Evolutionary conservation across 2,113 vertebrate genomes (phyloP).

Genomic region (Alaudala cheleensis): DNA sequence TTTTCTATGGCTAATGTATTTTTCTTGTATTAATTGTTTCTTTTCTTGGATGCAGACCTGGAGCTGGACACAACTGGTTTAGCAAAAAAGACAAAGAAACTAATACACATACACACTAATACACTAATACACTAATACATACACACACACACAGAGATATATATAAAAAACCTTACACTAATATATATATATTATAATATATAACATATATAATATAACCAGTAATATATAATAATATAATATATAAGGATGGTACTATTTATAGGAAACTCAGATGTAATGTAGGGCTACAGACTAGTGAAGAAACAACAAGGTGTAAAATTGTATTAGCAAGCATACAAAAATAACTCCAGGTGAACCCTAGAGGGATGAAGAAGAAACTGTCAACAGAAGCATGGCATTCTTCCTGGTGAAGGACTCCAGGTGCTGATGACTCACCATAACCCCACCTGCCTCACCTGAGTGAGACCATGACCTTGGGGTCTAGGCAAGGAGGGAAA

Average conservation of each 20-base stretch:
- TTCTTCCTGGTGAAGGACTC: not conserved
- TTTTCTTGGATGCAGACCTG: not conserved
- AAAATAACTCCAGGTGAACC: not conserved
- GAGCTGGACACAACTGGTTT: not conserved
- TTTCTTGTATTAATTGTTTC: not conserved
- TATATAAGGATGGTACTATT: not conserved
- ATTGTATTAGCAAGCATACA: not conserved
- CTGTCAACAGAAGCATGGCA: fast-evolving
- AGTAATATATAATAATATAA: too few species aligned
- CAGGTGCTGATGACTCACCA: too few species aligned
- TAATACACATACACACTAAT: too few species aligned
- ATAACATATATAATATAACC: too few species aligned
- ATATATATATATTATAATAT: too few species aligned
- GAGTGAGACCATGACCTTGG: not conserved
- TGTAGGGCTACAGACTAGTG: not conserved
- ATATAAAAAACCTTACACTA: too few species aligned
- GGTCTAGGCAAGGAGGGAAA: not conserved
- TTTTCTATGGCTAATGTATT: not conserved
- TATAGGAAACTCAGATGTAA: not conserved
- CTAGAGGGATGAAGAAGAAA: not conserved
- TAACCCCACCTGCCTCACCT: not conserved
- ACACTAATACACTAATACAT: too few species aligned
- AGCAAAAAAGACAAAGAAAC: not conserved
- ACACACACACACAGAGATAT: too few species aligned
- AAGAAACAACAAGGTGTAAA: not conserved